phyloP scores from a whole-genome alignment of 2,888 invertebrate species.

The Tillus elongatus region DNA sequence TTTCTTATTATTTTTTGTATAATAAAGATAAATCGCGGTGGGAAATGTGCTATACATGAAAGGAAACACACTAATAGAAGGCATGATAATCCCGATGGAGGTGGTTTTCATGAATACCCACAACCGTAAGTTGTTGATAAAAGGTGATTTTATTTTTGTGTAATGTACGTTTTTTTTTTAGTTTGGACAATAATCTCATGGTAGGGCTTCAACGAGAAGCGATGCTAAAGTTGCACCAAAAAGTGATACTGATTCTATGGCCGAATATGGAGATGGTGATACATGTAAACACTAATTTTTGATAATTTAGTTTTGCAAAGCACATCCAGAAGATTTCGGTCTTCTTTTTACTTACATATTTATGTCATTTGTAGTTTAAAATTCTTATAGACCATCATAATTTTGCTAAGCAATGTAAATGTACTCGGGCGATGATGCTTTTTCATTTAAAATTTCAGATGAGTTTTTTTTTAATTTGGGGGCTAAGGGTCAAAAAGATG shows the following conservation, averaged over 20 bases:
- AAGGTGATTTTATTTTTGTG: slow-evolving; percentile 3
- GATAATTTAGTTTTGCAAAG: no score
- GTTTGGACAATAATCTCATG: slow-evolving; percentile 74
- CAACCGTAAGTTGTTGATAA: slow-evolving; percentile 77
- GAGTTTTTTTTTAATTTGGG: no score
- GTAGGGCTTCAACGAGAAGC: slow-evolving; percentile 73
- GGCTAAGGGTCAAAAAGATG: no score
- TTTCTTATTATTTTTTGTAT: slow-evolving; percentile 93
- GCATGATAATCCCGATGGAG: slow-evolving; percentile 80
- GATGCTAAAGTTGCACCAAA: slow-evolving; percentile 80
- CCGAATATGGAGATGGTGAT: slow-evolving; percentile 97
- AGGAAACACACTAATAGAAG: slow-evolving; percentile 92
- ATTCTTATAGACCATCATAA: no score
- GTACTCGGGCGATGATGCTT: no score
- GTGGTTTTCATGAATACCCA: slow-evolving; percentile 92
- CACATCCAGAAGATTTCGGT: no score
- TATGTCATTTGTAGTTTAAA: no score
- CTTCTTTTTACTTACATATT: no score
- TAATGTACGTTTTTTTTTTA: slow-evolving; percentile 38
- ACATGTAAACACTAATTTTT: no score
- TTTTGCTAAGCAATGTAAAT: no score
- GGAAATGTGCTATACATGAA: slow-evolving; percentile 97
- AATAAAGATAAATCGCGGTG: slow-evolving; percentile 90
- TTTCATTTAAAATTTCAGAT: no score
- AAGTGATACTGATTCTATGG: slow-evolving; percentile 98